These are phyloP conservation scores for Chymomyza fuscimana DNA, from an alignment of 2,888 invertebrate genomes.

Conservation along the genomic window DNA sequence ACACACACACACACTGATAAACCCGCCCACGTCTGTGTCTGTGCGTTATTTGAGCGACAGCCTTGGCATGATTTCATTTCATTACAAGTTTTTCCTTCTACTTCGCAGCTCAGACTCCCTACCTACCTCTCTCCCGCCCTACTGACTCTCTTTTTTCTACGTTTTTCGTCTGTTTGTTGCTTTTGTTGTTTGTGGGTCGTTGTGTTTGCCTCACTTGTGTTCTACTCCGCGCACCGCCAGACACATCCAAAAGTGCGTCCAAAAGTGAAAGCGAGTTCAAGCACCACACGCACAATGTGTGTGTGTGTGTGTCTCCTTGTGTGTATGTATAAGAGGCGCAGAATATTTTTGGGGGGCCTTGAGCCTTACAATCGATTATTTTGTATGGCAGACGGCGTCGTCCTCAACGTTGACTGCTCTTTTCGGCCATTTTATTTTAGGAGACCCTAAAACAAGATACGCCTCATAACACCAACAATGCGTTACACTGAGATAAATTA, in stretches of 20 bases:
- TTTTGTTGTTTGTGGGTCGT: slow-evolving; percentile 58
- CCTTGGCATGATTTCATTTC: slow-evolving; percentile 74
- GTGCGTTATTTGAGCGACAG: slow-evolving; percentile 42
- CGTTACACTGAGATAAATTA: not conserved
- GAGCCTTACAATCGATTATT: slow-evolving; percentile 56
- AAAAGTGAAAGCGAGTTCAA: slow-evolving; percentile 49
- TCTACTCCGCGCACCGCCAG: slow-evolving; percentile 65
- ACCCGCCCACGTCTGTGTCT: slow-evolving; percentile 1
- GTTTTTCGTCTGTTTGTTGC: slow-evolving; percentile 11
- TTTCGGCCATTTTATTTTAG: slow-evolving; percentile 5
- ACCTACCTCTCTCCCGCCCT: not conserved
- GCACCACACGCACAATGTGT: slow-evolving; percentile 57
- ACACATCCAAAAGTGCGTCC: slow-evolving; percentile 39
- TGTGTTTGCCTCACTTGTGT: slow-evolving; percentile 34
- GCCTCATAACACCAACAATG: not conserved
- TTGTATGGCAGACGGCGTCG: slow-evolving; percentile 22
- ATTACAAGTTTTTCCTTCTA: slow-evolving; percentile 43
- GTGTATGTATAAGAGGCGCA: not conserved
- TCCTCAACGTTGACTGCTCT: not conserved
- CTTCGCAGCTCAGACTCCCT: slow-evolving; percentile 6
- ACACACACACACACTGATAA: not conserved
- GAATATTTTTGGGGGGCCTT: not conserved
- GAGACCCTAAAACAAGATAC: slow-evolving; percentile 4
- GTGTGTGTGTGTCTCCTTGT: slow-evolving; percentile 6
- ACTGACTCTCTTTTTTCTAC: no score